These are phyloP conservation scores for Apocheima hispidaria DNA, from an alignment of 2,888 invertebrate genomes.

Conservation along the genomic window DNA sequence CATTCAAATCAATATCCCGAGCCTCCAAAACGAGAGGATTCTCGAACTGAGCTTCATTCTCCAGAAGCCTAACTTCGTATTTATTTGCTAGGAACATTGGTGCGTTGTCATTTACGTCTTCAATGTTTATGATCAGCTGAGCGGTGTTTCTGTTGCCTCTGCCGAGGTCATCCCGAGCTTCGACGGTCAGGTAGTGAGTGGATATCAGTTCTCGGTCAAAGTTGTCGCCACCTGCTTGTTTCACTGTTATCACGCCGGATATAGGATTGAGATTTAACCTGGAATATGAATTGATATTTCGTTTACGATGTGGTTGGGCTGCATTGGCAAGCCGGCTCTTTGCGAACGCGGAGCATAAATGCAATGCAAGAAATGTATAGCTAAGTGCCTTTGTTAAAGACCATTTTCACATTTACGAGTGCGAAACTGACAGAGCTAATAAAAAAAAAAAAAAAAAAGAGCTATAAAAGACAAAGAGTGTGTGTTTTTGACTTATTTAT, in stretches of 20 bases:
- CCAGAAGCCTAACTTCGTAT: slow-evolving; percentile 93
- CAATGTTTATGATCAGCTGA: slow-evolving; percentile 92
- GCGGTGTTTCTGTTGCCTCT: slow-evolving; percentile 92
- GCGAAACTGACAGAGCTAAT: too few relatives aligned
- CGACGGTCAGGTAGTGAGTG: slow-evolving; percentile 94
- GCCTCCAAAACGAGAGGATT: slow-evolving; percentile 92
- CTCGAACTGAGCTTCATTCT: slow-evolving; percentile 93
- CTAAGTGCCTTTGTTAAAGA: too few relatives aligned
- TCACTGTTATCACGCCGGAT: slow-evolving; percentile 94
- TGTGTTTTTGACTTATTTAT: too few relatives aligned
- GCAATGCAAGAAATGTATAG: too few relatives aligned
- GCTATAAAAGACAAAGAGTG: too few relatives aligned
- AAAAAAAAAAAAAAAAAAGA: too few relatives aligned
- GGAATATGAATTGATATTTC: too few relatives aligned
- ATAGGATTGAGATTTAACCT: slow-evolving; percentile 92
- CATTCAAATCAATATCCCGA: slow-evolving; percentile 94
- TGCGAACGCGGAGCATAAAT: too few relatives aligned
- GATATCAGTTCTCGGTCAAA: slow-evolving; percentile 95
- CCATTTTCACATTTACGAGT: too few relatives aligned
- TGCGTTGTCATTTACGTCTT: slow-evolving; percentile 96
- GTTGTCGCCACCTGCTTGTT: slow-evolving; percentile 89
- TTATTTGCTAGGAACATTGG: slow-evolving; percentile 93
- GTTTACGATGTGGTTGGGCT: too few relatives aligned
- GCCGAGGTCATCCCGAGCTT: slow-evolving; percentile 95
- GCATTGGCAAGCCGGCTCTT: too few relatives aligned